Conservation (phyloP, 2,797 vertebrate species). For the Artibeus jamaicensis region DNA sequence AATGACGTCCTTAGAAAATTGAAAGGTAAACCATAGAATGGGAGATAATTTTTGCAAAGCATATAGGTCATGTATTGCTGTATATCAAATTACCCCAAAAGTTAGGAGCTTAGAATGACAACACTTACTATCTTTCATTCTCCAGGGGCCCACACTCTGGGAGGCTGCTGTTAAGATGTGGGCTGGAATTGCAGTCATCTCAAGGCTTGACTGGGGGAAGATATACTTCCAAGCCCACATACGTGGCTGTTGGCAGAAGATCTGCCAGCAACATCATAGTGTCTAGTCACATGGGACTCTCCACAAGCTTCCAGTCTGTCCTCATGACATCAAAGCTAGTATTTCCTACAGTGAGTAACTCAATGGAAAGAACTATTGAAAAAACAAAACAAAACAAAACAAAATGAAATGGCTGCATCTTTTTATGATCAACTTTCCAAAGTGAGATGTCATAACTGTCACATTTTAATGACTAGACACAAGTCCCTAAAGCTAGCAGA, state of each 20-base stretch:
- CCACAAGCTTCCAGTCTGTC: background rate
- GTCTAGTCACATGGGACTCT: background rate
- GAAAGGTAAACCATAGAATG: background rate
- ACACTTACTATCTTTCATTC: background rate
- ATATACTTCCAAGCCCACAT: background rate
- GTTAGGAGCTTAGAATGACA: background rate
- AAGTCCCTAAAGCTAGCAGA: background rate
- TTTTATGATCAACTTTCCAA: background rate
- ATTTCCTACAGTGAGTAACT: background rate
- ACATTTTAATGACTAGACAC: background rate
- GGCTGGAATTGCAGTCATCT: background rate
- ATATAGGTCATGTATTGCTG: background rate
- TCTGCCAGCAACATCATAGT: background rate
- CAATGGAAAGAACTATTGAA: background rate
- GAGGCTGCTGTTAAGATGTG: background rate
- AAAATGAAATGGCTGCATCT: background rate
- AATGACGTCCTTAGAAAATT: background rate
- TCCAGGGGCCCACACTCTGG: background rate
- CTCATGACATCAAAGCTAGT: background rate
- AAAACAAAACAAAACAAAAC: background rate
- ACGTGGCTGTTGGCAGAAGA: background rate
- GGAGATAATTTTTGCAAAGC: background rate
- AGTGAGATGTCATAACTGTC: background rate
- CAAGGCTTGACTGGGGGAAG: background rate
- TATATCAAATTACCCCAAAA: background rate